These are phyloP conservation scores for Drosophila triauraria DNA, from an alignment of 1,140 invertebrate genomes.

Conservation along the genomic window DNA sequence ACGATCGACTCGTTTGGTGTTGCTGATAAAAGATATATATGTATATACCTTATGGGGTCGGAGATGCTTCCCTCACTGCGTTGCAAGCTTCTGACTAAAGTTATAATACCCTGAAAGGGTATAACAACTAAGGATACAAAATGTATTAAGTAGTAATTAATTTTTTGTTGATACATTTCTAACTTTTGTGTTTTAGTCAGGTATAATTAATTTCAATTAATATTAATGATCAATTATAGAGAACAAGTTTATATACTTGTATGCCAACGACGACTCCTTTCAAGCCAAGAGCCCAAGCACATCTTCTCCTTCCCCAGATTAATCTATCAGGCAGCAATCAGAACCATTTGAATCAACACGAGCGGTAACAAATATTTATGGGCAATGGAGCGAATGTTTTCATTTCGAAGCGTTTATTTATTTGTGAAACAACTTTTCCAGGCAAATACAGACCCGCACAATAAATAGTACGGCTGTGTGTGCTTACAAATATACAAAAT, in stretches of 20 bases:
- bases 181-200: neutral
- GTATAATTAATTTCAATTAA: neutral
- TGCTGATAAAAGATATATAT: too few relatives aligned
- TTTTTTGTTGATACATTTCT: too few relatives aligned
- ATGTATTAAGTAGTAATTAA: too few relatives aligned
- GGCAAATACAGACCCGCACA: slow-evolving; percentile 40
- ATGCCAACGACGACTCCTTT: neutral
- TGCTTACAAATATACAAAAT: slow-evolving; percentile 59
- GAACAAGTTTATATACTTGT: too few relatives aligned
- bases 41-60: too few relatives aligned
- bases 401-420: slow-evolving; percentile 63
- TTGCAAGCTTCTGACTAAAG: too few relatives aligned
- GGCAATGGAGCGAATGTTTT: slow-evolving; percentile 61
- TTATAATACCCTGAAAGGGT: too few relatives aligned
- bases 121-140: too few relatives aligned
- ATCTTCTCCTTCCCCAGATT: neutral
- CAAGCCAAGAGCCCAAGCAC: neutral
- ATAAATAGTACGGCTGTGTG: slow-evolving; percentile 42
- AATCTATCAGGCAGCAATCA: slow-evolving; percentile 44
- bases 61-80: too few relatives aligned
- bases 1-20: too few relatives aligned
- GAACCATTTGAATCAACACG: slow-evolving; percentile 77
- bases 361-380: slow-evolving; percentile 70
- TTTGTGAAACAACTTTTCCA: slow-evolving; percentile 49
- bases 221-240: neutral